These are phyloP conservation scores for Myiopsitta monachus DNA, from an alignment of 2,113 vertebrate genomes.

Conservation along the genomic window DNA sequence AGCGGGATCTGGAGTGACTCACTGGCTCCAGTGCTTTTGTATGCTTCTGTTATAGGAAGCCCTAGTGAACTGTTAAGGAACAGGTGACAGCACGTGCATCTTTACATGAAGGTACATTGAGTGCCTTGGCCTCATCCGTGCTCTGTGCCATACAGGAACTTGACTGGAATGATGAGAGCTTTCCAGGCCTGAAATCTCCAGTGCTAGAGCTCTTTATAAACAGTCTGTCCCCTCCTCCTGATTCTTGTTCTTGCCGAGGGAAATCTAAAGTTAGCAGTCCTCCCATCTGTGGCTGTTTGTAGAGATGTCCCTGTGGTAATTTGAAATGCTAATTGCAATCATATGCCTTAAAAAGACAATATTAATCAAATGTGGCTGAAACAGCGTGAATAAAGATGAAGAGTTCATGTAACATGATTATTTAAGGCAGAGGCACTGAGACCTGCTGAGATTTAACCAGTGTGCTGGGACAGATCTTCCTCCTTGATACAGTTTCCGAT, in stretches of 20 bases:
- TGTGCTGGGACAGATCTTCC: neutral
- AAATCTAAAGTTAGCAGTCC: slow-evolving; percentile 64
- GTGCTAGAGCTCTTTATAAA: neutral
- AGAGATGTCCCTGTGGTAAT: slow-evolving; percentile 55
- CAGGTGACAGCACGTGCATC: neutral
- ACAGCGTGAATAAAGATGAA: neutral
- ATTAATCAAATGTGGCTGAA: slow-evolving; percentile 51
- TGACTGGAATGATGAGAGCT: neutral
- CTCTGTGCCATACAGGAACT: neutral
- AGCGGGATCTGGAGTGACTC: neutral
- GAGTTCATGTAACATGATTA: neutral
- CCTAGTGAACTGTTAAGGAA: neutral
- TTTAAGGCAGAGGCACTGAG: neutral
- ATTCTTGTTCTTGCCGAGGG: slow-evolving; percentile 23
- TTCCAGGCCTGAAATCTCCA: neutral
- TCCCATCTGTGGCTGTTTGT: slow-evolving; percentile 55
- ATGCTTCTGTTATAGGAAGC: neutral
- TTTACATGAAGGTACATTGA: fast-evolving
- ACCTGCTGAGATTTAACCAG: neutral
- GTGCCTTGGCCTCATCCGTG: neutral
- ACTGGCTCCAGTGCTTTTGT: neutral
- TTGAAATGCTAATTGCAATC: slow-evolving; percentile 69
- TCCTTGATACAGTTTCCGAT: neutral
- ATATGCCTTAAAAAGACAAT: slow-evolving; percentile 54
- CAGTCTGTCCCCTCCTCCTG: slow-evolving; percentile 22